phyloP scores from a whole-genome alignment of 2,113 vertebrate genomes.

The Phodopus roborovskii region DNA sequence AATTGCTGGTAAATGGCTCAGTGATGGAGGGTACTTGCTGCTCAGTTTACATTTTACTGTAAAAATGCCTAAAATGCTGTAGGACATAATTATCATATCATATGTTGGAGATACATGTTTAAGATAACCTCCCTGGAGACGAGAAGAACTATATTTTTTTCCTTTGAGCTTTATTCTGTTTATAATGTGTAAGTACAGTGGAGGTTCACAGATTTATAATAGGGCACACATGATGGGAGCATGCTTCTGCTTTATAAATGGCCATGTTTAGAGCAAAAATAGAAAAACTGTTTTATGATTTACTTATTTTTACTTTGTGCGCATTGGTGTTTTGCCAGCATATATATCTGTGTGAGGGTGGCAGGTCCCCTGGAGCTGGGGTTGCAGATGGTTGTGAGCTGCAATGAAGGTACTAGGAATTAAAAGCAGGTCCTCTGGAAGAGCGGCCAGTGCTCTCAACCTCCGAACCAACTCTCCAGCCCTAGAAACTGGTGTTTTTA shows the following conservation, averaged over 20 bases:
- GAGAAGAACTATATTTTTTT: neutral
- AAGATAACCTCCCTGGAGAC: neutral
- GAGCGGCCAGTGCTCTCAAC: neutral
- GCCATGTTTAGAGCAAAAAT: neutral
- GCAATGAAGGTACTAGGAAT: neutral
- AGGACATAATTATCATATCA: neutral
- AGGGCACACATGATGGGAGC: neutral
- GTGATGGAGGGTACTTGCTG: neutral
- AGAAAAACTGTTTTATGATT: neutral
- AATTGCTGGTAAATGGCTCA: neutral
- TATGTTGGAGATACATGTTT: too few species aligned
- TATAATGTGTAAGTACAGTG: neutral
- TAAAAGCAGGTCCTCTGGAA: neutral
- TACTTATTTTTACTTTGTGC: neutral
- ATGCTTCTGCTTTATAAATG: neutral
- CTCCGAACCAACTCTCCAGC: neutral
- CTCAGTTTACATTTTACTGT: neutral
- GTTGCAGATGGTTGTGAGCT: neutral
- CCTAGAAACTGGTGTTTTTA: constrained; percentile 35
- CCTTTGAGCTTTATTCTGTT: neutral
- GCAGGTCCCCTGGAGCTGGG: neutral
- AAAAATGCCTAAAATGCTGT: neutral
- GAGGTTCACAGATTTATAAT: neutral
- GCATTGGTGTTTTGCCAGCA: neutral
- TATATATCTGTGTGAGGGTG: neutral